Evolutionary conservation across 1,140 invertebrate species (phyloP), one percentile per base, ranked within the genome.

Genomic region (Neoseiulus cucumeris): DNA sequence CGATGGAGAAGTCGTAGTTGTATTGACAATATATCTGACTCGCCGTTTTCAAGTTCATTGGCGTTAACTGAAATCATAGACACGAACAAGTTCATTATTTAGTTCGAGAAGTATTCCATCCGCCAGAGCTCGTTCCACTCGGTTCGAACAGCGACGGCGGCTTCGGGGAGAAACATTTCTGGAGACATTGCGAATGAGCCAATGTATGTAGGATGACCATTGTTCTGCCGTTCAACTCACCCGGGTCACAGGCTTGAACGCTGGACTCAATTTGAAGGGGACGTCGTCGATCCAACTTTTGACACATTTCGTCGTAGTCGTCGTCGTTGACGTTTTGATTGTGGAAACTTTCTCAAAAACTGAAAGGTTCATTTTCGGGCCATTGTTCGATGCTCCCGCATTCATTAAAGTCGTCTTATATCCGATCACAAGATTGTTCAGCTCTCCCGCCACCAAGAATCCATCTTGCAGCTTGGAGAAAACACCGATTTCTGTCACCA

Each of bases 1-100:
- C 51, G 9, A 59, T 25, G 17, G 51, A 59, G 22, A 59, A 59
- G 22, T 59, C 51, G 51, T 59, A 59, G 51, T 59, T 59, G 51
- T 29, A 59, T 20, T 59, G 51, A 25, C 25, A 59, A 20, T 59
- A 59, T 29, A 59, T 59, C 33, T 59, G 51, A 9, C 51, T 59
- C 4, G 51, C 51, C 12, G 51, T 59, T 25, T 59, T 59, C 33
- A 59, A 59, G 33, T 59, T 25, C 14, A 59, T 59, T 17, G 22
- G 14, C 9, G 51, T 25, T n/a, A 59, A 20, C 51, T 59, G 22
- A n/a, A 59, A 59, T 14, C 14, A 9, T 17, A 25, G 33, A 5
- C 28, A 47, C n/a, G 42, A 22, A 47, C 45, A 6, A 25, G 33
- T n/a, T n/a, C n/a, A n/a, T n/a, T n/a, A n/a, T n/a, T n/a, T 6